Evolutionary conservation across 2,113 vertebrate species (phyloP), one percentile per base, ranked within the genome.

Genomic region (Typhlomys cinereus): DNA sequence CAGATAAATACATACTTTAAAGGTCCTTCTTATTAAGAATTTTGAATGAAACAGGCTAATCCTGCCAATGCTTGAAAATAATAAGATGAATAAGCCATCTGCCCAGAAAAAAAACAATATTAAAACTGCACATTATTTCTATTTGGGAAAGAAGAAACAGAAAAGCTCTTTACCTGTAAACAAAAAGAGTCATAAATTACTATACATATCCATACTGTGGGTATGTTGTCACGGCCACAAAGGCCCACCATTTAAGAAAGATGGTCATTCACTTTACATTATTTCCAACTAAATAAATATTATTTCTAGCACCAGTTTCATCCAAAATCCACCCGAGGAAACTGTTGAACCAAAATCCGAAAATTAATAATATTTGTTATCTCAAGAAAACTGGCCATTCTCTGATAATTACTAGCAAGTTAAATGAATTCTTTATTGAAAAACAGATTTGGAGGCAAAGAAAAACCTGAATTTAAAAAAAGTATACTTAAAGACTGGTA

Each of bases 51-150:
- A 92, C 71, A 91, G 52, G 52, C 10, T 91, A 96, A 85, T 91
- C 92, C 89, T 96, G 89, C 91, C 95, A 96, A 83, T 93, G 46
- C 29, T 80, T 79, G 48, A 90, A 94, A 96, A 84, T 96, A 93
- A 74, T 93, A 96, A 94, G 79, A 95, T 82, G 64, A 95, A 83
- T 82, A 94, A 96, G 73, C 91, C 95, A 96, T 95, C 96, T 97
- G 96, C 91, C 84, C 96, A 91, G 75, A 90, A 94, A 94, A 89
- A 94, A 92, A 88, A 93, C 20, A 95, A 74, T 94, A 59, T 92
- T 96, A 95, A 96, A 92, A 85, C 86, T 94, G 25, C 62, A 89
- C 50, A 89, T 93, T 93, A 94, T 95, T 83, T 54, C 46, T 93
- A 94, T 93, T 48, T 76, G 18, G 25, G 71, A 66, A 5, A 70